Evolutionary conservation across 2,888 invertebrate species (phyloP), one percentile per base, ranked within the genome.

Genomic region (Diaprepes abbreviatus): DNA sequence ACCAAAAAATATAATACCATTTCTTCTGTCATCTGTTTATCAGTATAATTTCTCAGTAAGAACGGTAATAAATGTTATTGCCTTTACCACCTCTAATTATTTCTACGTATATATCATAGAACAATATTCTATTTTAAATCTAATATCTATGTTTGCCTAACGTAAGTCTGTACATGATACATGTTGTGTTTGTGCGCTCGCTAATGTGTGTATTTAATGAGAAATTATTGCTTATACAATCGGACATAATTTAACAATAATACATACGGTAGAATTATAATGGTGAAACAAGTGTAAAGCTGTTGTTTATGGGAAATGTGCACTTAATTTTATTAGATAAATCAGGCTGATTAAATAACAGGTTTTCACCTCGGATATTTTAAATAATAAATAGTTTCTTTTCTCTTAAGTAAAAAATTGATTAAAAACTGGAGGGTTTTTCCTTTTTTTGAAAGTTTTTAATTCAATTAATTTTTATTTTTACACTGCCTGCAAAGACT

Each of bases 201-300:
- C n/a, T 43, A 45, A 21, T 45, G 45, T 45, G 45, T 45, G 21
- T 45, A n/a, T 45, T 55, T 55, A 55, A 55, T 35, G 35, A 55
- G 55, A 36, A 55, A 35, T 55, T 55, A 55, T 55, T 55, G 55
- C 55, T 19, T 55, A 36, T 21, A 55, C 17, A 36, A 55, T 55
- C 33, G 19, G 35, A 55, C 12, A 33, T 45, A 45, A 45, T 45
- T 45, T 21, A 45, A 21, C 17, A 45, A 45, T 21, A n/a, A 21
- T 24, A 10, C 21, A 35, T 36, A 16, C 6, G 36, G 35, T 19
- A 19, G 35, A 55, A 36, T 7, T 35, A 55, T 16, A 33, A 16
- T 35, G 16, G 7, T 35, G 10, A 35, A 52, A 31, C 16, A 52
- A 33, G 12, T 28, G 52, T 12, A 52, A 9, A 14, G 17, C 24